These are phyloP conservation scores for Morelia viridis DNA, from an alignment of 2,797 vertebrate genomes.

Conservation along the genomic window DNA sequence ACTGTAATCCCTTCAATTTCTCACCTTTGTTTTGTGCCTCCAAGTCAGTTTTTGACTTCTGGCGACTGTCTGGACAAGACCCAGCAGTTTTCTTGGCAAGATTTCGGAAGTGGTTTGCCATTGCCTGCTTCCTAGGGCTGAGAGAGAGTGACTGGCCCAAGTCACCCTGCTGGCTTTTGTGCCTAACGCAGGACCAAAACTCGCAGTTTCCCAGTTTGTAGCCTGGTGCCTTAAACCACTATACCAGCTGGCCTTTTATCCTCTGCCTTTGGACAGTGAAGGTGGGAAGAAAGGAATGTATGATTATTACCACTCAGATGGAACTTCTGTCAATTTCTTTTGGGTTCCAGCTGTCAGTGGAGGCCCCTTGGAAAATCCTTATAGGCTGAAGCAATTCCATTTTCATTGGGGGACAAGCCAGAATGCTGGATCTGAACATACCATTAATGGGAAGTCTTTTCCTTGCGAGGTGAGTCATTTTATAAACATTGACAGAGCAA, in stretches of 20 bases:
- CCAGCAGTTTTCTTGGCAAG: not conserved
- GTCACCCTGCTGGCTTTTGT: not conserved
- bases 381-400: conserved; percentile 94
- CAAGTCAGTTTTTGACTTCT: not conserved
- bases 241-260: not conserved
- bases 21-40: not conserved
- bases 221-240: not conserved
- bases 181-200: not conserved
- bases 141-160: not conserved
- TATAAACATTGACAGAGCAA: not conserved
- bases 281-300: not conserved
- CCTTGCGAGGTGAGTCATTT: conserved; percentile 84
- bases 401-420: conserved; percentile 95
- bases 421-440: conserved; percentile 90
- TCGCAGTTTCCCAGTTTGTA: not conserved
- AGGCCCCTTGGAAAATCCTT: conserved; percentile 87
- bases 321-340: not conserved
- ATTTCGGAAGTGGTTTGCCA: not conserved
- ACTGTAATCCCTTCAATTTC: not conserved
- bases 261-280: not conserved
- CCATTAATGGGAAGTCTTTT: conserved; percentile 84
- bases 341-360: conserved; percentile 82
- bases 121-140: not conserved
- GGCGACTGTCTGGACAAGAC: not conserved
- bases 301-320: not conserved